Base-by-base conservation (phyloP, 2,797 vertebrate genomes). In the Takifugu rubripes region DNA sequence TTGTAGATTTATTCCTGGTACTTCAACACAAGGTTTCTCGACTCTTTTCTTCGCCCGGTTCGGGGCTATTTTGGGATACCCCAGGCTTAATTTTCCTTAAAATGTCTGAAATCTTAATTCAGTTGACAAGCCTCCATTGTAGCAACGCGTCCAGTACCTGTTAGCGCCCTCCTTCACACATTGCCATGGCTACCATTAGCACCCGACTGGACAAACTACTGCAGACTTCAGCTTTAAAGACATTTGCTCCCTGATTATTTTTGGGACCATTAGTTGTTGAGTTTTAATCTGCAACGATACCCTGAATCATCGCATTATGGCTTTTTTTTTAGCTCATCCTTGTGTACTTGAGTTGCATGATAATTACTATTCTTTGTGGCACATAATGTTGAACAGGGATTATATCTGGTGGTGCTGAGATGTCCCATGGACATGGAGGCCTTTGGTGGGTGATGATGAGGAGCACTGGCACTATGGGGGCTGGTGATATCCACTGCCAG, bases 401-500 rank as follows among this genome's bases (percentile, higher is more conserved):
- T 36, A 33, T 44, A 63, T 78, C 56, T 44, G 50, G 50, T 65
- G 75, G 77, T 57, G 52, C 44, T 0, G 49, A 43, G 45, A 25
- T 1, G 44, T 69, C 79, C 61, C 1, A 0, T 54, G 59, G 77
- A 72, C 52, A 12, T 49, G 46, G 57, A 50, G 64, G 42, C 66
- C 43, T 17, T 64, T 56, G 51, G 70, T 61, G 50, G 77, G 70
- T 64, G 78, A 78, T 83, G 84, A 83, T 85, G 79, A 82, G 66
- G 67, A 68, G 82, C 49, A 58, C 72, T 53, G 61, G 75, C 74
- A 73, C 78, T 81, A 64, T 3, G 57, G 81, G 77, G 72, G 81
- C 68, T 67, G 77, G 81, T 70, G 77, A 81, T 87, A 83, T 86
- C 83, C 78, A 59, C 73, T 75, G 66, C 84, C 83, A 69, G 67